Evolutionary conservation across 2,113 vertebrate species (phyloP), one percentile per base, ranked within the genome.

Genomic region (Antechinus flavipes): DNA sequence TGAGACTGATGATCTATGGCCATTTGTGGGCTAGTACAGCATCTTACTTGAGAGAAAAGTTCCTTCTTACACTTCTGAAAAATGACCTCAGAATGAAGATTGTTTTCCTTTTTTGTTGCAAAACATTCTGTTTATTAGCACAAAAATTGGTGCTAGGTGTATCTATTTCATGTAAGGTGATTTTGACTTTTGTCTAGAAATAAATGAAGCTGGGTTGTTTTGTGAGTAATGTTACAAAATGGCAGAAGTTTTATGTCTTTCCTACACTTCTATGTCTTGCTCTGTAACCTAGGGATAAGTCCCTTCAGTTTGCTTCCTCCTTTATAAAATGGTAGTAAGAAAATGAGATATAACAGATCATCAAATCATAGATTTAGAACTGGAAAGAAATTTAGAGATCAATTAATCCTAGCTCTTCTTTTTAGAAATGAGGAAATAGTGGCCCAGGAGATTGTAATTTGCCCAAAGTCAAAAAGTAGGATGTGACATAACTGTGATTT

Each of bases 31-130:
- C 47, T 92, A 94, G 90, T 95, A 47, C 55, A n/a, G 56, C 52
- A 76, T 0, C 0, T 50, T 55, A 10, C 46, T 92, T 49, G 89
- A n/a, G 93, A 92, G 90, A 61, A 68, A 58, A 16, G 5, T 54
- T 26, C 26, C 90, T 50, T 24, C 93, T 27, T 54, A 30, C 42
- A n/a, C n/a, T 93, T 92, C 76, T 97, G 93, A 92, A 96, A 97
- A 98, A 95, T 76, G 56, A 6, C 93, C 56, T 94, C 96, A 89
- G n/a, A 91, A 91, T 91, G 76, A 96, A 93, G 93, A 92, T 30
- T 84, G 68, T 42, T 84, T 84, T n/a, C n/a, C 6, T 56, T 92
- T 93, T 56, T 61, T 90, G 95, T 84, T 90, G 0, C 22, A 94
- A 94, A 68, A 42, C 42, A 6, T 52, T 50, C 11, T 68, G 50